Evolutionary conservation across 2,113 vertebrate species (phyloP).

Genomic region (Telmatochromis sp.): DNA sequence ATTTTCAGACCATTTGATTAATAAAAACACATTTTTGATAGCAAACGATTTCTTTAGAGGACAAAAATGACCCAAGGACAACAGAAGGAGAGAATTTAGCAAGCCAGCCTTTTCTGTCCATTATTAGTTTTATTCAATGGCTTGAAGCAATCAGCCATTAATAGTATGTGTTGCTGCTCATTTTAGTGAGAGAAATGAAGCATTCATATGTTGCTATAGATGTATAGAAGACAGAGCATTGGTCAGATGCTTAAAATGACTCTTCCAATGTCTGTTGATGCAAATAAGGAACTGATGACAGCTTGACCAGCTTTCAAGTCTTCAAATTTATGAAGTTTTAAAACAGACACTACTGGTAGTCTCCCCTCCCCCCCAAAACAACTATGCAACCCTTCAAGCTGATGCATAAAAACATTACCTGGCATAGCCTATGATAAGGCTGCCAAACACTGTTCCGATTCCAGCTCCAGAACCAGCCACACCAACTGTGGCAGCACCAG

Average conservation of each 20-base stretch:
- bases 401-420: conserved; percentile 46
- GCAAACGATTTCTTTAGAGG: no score
- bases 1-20: no score
- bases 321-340: neutral
- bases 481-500: conserved; percentile 76
- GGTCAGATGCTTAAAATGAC: neutral
- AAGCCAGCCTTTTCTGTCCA: neutral
- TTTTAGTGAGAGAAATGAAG: neutral
- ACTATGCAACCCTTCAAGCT: neutral
- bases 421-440: conserved; percentile 77
- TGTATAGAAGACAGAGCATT: neutral
- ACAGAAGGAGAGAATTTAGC: neutral
- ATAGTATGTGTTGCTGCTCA: neutral
- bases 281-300: neutral
- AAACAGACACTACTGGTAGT: neutral
- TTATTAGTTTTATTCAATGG: neutral
- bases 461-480: conserved; percentile 77
- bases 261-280: neutral
- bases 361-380: neutral
- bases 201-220: neutral
- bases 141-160: neutral
- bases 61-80: no score
- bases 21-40: no score
- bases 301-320: neutral
- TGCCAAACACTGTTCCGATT: conserved; percentile 77